Evolutionary conservation across 1,140 invertebrate genomes (phyloP).

Genomic region (Pteromalus puparum): DNA sequence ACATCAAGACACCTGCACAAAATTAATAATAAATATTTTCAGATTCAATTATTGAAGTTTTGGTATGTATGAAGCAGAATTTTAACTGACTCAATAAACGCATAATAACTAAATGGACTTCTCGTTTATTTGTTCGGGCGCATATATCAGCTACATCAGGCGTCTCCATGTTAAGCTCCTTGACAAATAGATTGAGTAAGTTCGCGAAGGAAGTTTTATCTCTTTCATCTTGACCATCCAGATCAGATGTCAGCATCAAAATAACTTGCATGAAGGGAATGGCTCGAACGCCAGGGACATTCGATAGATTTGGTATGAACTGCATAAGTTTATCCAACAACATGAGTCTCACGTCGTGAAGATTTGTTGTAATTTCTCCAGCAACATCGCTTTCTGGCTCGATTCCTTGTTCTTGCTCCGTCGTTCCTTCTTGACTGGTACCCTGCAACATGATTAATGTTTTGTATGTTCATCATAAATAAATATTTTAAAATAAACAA

Average conservation of each 20-base stretch:
- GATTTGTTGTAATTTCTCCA: constrained; percentile 68
- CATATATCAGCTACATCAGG: constrained; percentile 77
- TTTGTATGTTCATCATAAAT: constrained; percentile 1
- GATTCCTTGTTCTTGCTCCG: constrained; percentile 61
- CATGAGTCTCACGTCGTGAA: constrained; percentile 76
- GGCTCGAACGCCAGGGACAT: constrained; percentile 85
- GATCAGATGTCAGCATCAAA: constrained; percentile 92
- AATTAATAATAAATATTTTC: neutral
- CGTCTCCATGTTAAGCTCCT: constrained; percentile 86
- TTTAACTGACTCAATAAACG: constrained; percentile 82
- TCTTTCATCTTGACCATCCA: constrained; percentile 89
- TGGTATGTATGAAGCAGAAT: constrained; percentile 48
- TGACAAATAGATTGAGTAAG: constrained; percentile 84
- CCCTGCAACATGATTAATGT: constrained; percentile 53
- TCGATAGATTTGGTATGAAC: constrained; percentile 79
- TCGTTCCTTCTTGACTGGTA: constrained; percentile 68
- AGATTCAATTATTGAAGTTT: neutral
- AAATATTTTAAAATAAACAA: constrained; percentile 41
- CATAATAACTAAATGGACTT: constrained; percentile 93
- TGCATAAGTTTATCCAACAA: constrained; percentile 79
- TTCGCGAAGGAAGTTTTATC: constrained; percentile 86
- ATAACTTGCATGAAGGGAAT: constrained; percentile 95
- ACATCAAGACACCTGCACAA: constrained; percentile 83
- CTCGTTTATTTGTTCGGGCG: constrained; percentile 80
- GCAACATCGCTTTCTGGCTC: constrained; percentile 68